Conservation (phyloP, 2,113 vertebrate genomes). For the Anguilla japonica region DNA sequence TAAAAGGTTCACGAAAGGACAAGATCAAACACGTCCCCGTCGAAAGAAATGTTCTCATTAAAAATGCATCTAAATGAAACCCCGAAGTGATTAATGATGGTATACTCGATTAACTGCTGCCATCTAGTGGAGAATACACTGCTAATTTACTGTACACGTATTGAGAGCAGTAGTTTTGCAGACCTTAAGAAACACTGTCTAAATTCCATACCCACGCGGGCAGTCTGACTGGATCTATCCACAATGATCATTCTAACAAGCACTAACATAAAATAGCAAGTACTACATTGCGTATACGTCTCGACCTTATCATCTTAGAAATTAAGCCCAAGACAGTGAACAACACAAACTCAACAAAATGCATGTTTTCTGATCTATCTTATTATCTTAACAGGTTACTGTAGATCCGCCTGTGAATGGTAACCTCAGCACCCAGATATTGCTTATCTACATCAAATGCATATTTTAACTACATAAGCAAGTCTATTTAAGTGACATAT, state of each 20-base stretch:
- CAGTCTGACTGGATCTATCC: neutral
- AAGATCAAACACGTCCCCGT: neutral
- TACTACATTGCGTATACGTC: neutral
- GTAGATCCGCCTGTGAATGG: neutral
- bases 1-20: neutral
- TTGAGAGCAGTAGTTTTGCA: neutral
- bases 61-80: neutral
- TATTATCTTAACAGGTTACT: neutral
- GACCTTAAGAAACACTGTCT: neutral
- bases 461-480: too few species aligned
- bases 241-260: neutral
- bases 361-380: neutral
- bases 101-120: conserved; percentile 40
- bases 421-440: neutral
- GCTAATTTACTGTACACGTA: neutral
- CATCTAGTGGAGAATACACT: conserved; percentile 51
- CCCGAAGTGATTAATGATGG: neutral
- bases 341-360: neutral
- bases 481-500: too few species aligned
- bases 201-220: neutral
- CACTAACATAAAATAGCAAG: neutral
- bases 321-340: neutral
- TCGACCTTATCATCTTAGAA: neutral
- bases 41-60: neutral
- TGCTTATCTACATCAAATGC: too few species aligned